Conservation (phyloP, 2,113 vertebrate species). For the Triplophysa rosa region DNA sequence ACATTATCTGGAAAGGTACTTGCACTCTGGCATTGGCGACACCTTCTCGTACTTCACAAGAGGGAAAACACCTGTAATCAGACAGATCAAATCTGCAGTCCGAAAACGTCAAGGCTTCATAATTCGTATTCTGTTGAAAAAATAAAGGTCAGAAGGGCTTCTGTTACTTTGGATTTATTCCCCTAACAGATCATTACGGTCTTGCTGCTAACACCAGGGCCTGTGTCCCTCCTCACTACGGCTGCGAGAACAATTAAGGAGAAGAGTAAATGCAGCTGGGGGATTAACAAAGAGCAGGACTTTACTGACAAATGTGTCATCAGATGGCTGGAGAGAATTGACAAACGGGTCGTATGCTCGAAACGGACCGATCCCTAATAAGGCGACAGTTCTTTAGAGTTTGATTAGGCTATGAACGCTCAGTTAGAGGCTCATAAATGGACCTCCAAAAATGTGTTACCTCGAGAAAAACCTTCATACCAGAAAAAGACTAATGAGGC, state of each 20-base stretch:
- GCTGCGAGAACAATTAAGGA: constrained; percentile 61
- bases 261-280: constrained; percentile 54
- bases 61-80: constrained; percentile 72
- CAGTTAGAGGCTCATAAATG: constrained; percentile 34
- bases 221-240: constrained; percentile 61
- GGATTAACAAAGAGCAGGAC: constrained; percentile 25
- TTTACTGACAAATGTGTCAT: constrained; percentile 24
- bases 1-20: constrained; percentile 66
- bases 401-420: constrained; percentile 28
- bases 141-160: constrained; percentile 49
- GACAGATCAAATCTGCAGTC: constrained; percentile 62
- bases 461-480: constrained; percentile 34
- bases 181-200: constrained; percentile 31
- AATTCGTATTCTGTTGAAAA: constrained; percentile 63
- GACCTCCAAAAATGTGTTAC: constrained; percentile 34
- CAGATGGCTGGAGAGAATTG: constrained; percentile 19
- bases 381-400: constrained; percentile 34
- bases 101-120: constrained; percentile 54
- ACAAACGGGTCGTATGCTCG: constrained; percentile 3
- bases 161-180: constrained; percentile 7
- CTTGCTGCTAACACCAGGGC: constrained; percentile 56
- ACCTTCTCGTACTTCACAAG: constrained; percentile 61
- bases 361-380: constrained; percentile 19
- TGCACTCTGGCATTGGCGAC: constrained; percentile 65
- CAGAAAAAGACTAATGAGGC: constrained; percentile 47